Base-by-base conservation (phyloP, 2,888 invertebrate species). In the Cantharis nigra region DNA sequence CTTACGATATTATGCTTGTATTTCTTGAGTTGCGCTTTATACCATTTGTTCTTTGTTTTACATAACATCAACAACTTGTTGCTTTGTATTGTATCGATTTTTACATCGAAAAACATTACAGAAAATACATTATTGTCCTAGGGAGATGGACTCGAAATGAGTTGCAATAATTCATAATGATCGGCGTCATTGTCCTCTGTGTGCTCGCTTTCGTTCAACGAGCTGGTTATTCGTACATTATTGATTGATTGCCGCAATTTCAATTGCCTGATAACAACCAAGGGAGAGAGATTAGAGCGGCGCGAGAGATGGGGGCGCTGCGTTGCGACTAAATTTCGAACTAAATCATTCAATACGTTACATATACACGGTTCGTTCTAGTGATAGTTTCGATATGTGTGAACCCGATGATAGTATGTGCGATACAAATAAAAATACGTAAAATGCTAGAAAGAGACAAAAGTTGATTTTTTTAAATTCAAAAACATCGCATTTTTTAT, bases 321-420 rank as follows among this genome's bases (percentile, higher is more conserved):
- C 64, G 65, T 11, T 49, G 72, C 78, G 78, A 71, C 67, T 74
- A 69, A 75, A 73, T 63, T 75, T 64, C 64, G 30, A 69, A 76
- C 69, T 49, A 49, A 69, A 70, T 69, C 30, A 63, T 75, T 69
- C 75, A 69, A 75, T 75, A 70, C 30, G 69, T 49, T 49, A 23
- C 18, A 65, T 65, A 65, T 20, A 65, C 65, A 65, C 65, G 18
- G 20, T 65, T 20, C 79, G 84, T 84, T 81, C 80, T 72, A 49
- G 49, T 49, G 49, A 49, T 49, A 49, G 49, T 49, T 49, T 49
- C 49, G 49, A 49, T 49, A 49, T 49, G 49, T 49, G 49, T 49
- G n/a, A 49, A 49, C n/a, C 28, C 9, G 10, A 11, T 30, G 33
- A 33, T 49, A 20, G 20, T 20, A 49, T 49, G 49, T 49, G 49